Evolutionary conservation across 2,797 vertebrate genomes (phyloP).

Genomic region (Falco berigora): DNA sequence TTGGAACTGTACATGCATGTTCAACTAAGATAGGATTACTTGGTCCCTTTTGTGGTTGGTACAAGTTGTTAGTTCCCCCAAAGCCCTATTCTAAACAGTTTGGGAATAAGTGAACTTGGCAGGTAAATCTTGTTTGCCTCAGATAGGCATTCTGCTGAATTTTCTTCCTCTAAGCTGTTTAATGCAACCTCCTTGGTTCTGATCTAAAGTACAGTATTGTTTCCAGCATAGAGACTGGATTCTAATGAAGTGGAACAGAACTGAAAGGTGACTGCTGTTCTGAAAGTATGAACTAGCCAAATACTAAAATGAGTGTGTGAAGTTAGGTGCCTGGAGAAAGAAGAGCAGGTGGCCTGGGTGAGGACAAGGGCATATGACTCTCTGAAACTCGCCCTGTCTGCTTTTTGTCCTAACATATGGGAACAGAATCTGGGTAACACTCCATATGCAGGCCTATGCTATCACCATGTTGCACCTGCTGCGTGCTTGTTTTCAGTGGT

Average conservation of each 20-base stretch:
- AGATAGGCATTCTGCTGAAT: neutral
- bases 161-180: neutral
- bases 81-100: neutral
- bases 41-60: neutral
- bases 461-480: neutral
- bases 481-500: neutral
- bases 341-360: neutral
- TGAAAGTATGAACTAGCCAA: neutral
- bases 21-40: neutral
- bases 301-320: neutral
- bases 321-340: neutral
- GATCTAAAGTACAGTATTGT: neutral
- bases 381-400: neutral
- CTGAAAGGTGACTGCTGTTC: neutral
- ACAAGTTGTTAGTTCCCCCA: neutral
- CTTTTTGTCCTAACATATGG: neutral
- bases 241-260: neutral
- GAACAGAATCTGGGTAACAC: neutral
- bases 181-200: neutral
- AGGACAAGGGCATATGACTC: neutral
- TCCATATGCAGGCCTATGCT: neutral
- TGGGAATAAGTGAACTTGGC: neutral
- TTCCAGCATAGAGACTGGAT: neutral
- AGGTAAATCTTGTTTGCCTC: neutral
- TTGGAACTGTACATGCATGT: accelerated